Evolutionary conservation across 1,140 invertebrate genomes (phyloP).

Genomic region (Bombus pyrosoma): DNA sequence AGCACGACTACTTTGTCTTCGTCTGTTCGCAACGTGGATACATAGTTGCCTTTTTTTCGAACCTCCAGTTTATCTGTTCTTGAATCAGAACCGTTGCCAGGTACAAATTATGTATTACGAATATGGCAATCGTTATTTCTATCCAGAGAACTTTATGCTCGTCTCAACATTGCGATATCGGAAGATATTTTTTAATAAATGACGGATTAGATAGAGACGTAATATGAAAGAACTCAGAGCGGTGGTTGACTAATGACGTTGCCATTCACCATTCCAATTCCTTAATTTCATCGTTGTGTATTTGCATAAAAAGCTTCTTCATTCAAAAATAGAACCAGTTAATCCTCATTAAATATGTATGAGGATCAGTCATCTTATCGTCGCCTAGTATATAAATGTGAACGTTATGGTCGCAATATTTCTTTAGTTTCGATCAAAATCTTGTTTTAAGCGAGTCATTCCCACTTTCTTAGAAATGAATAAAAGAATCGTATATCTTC

Average conservation of each 20-base stretch:
- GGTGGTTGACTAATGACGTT: not conserved
- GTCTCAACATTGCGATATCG: not conserved
- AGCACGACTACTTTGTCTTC: conserved; percentile 14
- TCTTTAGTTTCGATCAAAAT: not conserved
- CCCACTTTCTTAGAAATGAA: not conserved
- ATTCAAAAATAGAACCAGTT: not conserved
- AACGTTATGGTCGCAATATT: not conserved
- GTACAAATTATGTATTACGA: not conserved
- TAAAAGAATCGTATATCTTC: not conserved
- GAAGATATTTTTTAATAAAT: not conserved
- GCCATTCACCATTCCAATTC: not conserved
- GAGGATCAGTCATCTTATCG: not conserved
- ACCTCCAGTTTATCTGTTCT: conserved; percentile 17
- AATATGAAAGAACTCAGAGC: too few relatives aligned
- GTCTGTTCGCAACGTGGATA: not conserved
- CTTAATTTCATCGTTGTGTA: not conserved
- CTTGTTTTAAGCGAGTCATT: not conserved
- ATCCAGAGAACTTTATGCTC: not conserved
- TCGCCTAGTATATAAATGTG: not conserved
- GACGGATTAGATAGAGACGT: not conserved
- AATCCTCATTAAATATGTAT: not conserved
- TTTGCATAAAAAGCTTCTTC: not conserved
- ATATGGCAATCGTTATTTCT: not conserved
- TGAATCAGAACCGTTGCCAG: not conserved
- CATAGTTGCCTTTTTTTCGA: conserved; percentile 1